Conservation (phyloP, 1,140 invertebrate species). For the Diabrotica virgifera region DNA sequence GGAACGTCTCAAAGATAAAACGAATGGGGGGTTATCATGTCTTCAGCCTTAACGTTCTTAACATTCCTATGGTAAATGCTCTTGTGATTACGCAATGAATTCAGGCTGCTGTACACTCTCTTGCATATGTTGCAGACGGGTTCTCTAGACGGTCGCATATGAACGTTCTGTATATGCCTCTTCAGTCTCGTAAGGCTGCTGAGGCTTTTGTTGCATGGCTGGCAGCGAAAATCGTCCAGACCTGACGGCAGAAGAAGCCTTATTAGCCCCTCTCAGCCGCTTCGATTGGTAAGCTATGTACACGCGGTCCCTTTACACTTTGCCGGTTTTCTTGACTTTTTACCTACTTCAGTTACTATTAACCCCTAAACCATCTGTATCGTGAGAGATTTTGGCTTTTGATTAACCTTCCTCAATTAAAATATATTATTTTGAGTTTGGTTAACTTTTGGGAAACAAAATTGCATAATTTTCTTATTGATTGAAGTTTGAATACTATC, state of each 20-base stretch:
- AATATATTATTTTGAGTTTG: too few relatives aligned
- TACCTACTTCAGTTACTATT: too few relatives aligned
- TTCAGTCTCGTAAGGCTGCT: slow-evolving; percentile 79
- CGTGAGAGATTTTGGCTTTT: too few relatives aligned
- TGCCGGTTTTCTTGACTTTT: too few relatives aligned
- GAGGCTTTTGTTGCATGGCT: slow-evolving; percentile 84
- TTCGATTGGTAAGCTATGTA: slow-evolving; percentile 36
- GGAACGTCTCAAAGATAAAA: slow-evolving; percentile 41
- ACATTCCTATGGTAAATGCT: slow-evolving; percentile 79
- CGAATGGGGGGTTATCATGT: slow-evolving; percentile 44
- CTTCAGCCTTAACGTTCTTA: slow-evolving; percentile 51
- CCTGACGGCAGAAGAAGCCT: slow-evolving; percentile 43
- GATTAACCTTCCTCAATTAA: too few relatives aligned
- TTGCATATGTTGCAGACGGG: slow-evolving; percentile 86
- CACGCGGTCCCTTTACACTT: slow-evolving; percentile 23
- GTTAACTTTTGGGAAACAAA: too few relatives aligned
- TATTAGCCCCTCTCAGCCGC: slow-evolving; percentile 37
- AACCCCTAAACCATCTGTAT: too few relatives aligned
- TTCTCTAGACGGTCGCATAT: slow-evolving; percentile 79
- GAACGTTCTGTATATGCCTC: slow-evolving; percentile 83
- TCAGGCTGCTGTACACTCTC: slow-evolving; percentile 81
- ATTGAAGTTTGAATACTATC: too few relatives aligned
- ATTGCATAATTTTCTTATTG: too few relatives aligned
- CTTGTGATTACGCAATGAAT: slow-evolving; percentile 83
- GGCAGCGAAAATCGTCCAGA: slow-evolving; percentile 79